Evolutionary conservation across 1,140 invertebrate species (phyloP).

Genomic region (Lordiphosa mommai): DNA sequence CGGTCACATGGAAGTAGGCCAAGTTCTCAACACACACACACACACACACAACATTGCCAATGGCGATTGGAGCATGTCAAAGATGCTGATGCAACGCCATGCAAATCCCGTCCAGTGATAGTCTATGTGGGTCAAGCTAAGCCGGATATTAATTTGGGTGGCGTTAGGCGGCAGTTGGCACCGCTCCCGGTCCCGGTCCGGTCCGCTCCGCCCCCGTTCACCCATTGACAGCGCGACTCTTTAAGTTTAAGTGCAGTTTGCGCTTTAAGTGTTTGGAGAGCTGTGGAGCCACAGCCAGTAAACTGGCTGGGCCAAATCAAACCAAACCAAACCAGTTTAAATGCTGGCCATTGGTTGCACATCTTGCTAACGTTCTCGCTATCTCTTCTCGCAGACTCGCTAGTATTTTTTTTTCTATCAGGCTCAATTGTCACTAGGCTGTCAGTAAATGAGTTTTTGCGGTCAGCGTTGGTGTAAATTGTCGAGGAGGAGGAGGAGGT

Average conservation of each 20-base stretch:
- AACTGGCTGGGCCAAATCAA: conserved; percentile 29
- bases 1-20: conserved; percentile 63
- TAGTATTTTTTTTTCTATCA: neutral
- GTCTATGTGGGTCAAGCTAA: conserved; percentile 55
- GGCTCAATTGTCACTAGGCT: conserved; percentile 5
- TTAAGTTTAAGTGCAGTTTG: conserved; percentile 1
- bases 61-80: conserved; percentile 35
- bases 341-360: no score
- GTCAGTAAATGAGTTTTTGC: conserved; percentile 36
- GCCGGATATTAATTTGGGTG: conserved; percentile 44
- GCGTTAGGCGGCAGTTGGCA: conserved; percentile 15
- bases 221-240: neutral
- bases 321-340: conserved; percentile 38
- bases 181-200: neutral
- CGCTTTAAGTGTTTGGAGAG: no score
- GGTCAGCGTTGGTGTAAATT: conserved; percentile 17
- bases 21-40: conserved; percentile 36
- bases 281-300: no score
- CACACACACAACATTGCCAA: conserved; percentile 20
- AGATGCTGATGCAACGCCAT: conserved; percentile 35
- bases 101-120: conserved; percentile 42
- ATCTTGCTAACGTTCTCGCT: neutral
- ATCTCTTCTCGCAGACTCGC: neutral
- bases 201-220: neutral
- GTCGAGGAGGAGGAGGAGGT: neutral